These are phyloP conservation scores for Vollenhovia emeryi DNA, from an alignment of 1,140 invertebrate species.

Conservation along the genomic window DNA sequence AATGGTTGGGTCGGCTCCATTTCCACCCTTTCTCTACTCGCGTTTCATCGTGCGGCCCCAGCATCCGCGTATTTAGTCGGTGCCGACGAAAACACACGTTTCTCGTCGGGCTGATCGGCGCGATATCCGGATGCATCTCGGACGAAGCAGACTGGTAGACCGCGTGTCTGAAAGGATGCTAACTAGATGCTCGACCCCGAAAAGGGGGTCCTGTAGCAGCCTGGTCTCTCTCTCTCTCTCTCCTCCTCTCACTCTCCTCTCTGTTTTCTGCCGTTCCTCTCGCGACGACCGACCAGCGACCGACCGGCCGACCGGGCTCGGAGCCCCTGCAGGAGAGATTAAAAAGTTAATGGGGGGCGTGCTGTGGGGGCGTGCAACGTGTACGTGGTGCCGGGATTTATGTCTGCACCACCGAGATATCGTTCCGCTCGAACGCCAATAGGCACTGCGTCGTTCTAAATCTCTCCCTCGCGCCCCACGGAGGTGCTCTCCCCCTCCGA, in stretches of 20 bases:
- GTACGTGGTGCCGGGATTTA: slow-evolving; percentile 82
- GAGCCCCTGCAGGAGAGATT: slow-evolving; percentile 75
- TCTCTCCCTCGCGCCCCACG: slow-evolving; percentile 79
- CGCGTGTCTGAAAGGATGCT: slow-evolving; percentile 78
- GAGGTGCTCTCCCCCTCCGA: slow-evolving; percentile 73
- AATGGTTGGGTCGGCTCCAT: neutral
- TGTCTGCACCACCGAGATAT: slow-evolving; percentile 81
- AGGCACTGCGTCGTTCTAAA: slow-evolving; percentile 74
- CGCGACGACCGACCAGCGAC: slow-evolving; percentile 39
- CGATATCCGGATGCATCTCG: slow-evolving; percentile 67
- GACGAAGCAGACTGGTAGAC: slow-evolving; percentile 70
- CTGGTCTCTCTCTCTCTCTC: slow-evolving; percentile 26
- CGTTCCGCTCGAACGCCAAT: slow-evolving; percentile 78
- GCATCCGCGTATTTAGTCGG: slow-evolving; percentile 26
- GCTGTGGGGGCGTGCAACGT: slow-evolving; percentile 80
- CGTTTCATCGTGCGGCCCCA: slow-evolving; percentile 13
- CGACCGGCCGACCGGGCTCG: slow-evolving; percentile 39
- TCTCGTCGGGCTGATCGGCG: slow-evolving; percentile 54
- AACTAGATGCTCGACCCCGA: slow-evolving; percentile 78
- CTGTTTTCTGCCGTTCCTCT: slow-evolving; percentile 45
- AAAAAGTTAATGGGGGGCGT: slow-evolving; percentile 83
- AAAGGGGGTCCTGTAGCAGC: slow-evolving; percentile 59
- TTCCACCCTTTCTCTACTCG: slow-evolving; percentile 4
- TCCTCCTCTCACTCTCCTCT: neutral
- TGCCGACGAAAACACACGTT: slow-evolving; percentile 66